Evolutionary conservation across 2,888 invertebrate species (phyloP), one percentile per base, ranked within the genome.

Genomic region (Mythimna loreyi): DNA sequence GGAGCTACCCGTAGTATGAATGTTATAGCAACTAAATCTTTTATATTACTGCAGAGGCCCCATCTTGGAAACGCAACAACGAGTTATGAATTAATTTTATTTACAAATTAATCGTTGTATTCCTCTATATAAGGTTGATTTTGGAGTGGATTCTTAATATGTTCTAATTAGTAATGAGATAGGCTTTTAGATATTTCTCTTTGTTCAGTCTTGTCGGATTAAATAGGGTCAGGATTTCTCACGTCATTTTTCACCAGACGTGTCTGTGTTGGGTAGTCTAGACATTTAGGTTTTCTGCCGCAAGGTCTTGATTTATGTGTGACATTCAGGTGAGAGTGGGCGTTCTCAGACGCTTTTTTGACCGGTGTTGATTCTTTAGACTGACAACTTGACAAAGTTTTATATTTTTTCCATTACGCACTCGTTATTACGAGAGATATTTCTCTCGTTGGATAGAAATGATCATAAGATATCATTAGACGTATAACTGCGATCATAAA

Each of bases 21-120:
- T 91, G 90, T 90, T 89, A 91, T 85, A 87, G 80, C 86, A 90
- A 91, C 90, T 91, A 91, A 91, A 91, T 91, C 89, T 91, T 89
- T 89, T 89, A 90, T 89, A 89, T 87, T 85, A 86, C 85, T 86
- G 75, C 76, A 69, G 66, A 72, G 64, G 49, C 62, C 61, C 75
- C 75, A 72, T 69, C 66, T 75, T 75, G 66, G 67, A 50, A 72
- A 66, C 72, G 81, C 78, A 80, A 80, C 81, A 83, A 81, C 70
- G 74, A 81, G 66, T 68, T 68, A 79, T 83, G 82, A 85, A 85
- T 85, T 83, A 82, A 85, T 86, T 87, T 84, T 58, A 81, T 79
- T 82, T 78, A 78, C 77, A 83, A 83, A 82, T 84, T 72, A 68
- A 61, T 72, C 63, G 70, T 78, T 81, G 73, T 78, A 53, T 13